Conservation (phyloP, 2,888 invertebrate species). For the Platycheirus albimanus region DNA sequence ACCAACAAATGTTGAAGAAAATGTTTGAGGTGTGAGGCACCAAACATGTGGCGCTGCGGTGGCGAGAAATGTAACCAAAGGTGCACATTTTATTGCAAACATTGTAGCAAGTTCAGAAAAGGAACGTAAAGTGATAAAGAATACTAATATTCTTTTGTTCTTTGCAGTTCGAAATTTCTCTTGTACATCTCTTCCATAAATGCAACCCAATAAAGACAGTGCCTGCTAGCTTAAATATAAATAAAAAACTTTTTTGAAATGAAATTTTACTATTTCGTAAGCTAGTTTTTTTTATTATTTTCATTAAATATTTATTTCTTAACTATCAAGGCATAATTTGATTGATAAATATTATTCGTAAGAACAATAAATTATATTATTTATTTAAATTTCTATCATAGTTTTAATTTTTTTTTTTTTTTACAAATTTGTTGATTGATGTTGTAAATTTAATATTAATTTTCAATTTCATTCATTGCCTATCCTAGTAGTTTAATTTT, state of each 20-base stretch:
- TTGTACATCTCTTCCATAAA: no score
- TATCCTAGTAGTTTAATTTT: conserved; percentile 59
- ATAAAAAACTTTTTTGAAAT: background rate
- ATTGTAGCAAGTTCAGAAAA: no score
- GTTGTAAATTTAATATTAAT: conserved; percentile 36
- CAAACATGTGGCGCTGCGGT: no score
- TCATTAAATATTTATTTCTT: conserved; percentile 64
- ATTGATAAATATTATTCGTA: conserved; percentile 77
- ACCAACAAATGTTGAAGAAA: no score
- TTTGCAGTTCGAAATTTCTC: no score
- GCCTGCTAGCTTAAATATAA: background rate
- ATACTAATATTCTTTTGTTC: no score
- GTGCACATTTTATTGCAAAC: no score
- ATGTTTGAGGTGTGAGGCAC: no score
- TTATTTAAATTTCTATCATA: conserved; percentile 23
- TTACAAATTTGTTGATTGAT: conserved; percentile 41
- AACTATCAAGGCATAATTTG: conserved; percentile 80
- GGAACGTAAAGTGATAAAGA: no score
- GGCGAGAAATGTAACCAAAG: no score
- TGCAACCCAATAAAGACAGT: no score
- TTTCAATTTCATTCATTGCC: conserved; percentile 38
- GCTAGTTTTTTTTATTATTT: conserved; percentile 14
- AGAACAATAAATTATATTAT: conserved; percentile 49
- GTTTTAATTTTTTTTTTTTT: conserved; percentile 13
- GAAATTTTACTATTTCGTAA: conserved; percentile 14